Base-by-base conservation (phyloP, 1,140 invertebrate species). In the Bradynema listronoti region DNA sequence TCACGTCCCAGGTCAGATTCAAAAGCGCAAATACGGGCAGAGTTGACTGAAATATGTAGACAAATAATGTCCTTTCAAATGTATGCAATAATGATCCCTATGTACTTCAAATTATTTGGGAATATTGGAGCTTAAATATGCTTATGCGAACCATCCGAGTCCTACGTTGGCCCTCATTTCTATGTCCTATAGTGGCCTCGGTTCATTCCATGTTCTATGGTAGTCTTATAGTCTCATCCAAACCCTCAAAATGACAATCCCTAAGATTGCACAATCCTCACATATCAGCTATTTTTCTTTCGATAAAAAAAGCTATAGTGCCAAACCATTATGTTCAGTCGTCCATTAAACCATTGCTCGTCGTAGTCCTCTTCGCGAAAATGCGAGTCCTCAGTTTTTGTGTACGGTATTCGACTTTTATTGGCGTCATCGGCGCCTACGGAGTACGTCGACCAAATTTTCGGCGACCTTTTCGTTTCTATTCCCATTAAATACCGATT, bases 341-440 rank as follows among this genome's bases (percentile, higher is more conserved):
- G 3, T n/a, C 47, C 47, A 24, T 30, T 30, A 29, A 25, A 50
- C 9, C 47, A 50, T 5, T 19, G 3, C 27, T 19, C 27, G 19
- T 50, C 47, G 34, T 19, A 50, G 29, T 50, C n/a, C n/a, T 50
- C 47, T 27, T 50, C 47, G n/a, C 14, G 34, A 32, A 50, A 50
- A 27, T 50, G 27, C 4, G 47, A 50, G 47, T 32, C 47, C 47
- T 30, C 47, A 30, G 47, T 24, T 25, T 50, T 29, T 30, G 34
- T 50, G 27, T n/a, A 5, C 27, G 4, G n/a, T n/a, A n/a, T n/a
- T 3, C 27, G 16, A 4, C 9, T n/a, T 5, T 4, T 24, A n/a
- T 27, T 50, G 27, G 29, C 27, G 4, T 16, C 27, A 50, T 50
- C 29, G 19, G 47, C 27, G n/a, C 29, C 11, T 11, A 11, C 11